Base-by-base conservation (phyloP, 1,140 invertebrate genomes). In the Carposina sasakii region DNA sequence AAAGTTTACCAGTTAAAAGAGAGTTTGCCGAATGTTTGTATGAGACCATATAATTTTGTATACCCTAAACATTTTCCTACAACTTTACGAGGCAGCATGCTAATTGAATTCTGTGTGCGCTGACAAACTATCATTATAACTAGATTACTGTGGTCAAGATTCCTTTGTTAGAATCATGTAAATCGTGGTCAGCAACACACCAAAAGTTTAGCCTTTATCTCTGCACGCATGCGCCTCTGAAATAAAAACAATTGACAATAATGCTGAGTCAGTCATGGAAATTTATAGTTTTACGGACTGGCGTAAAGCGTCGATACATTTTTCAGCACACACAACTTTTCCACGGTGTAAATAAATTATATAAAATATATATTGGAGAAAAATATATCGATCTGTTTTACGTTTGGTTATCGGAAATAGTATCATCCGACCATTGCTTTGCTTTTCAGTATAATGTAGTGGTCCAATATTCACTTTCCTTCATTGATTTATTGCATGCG, bases 191-290 rank as follows among this genome's bases (percentile, higher is more conserved):
- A 81, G 79, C 79, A 76, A 77, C 79, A 83, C 79, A 83, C 77
- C 63, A 60, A n/a, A n/a, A n/a, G 63, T 64, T 67, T 79, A 79
- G 73, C 76, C 79, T 53, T 71, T 76, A 74, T 73, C 69, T 76
- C 79, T 77, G 74, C 73, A 76, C 71, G 76, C 78, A 83, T 83
- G 79, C 76, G 79, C 79, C 79, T 83, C 79, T 81, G 79, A 76
- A 83, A 83, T 68, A 57, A 77, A 78, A 79, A 81, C 57, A 76
- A 56, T 72, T 62, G 67, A 76, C 66, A 81, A 79, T 78, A 78
- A 76, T 81, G 79, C 79, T 63, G 62, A 81, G 76, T 78, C 71
- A 76, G 79, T 81, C 79, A 83, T 83, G 79, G 79, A 81, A 83
- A 83, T 81, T 81, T 81, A 60, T 66, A 49, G 1, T 39, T 3